Percentiles rank a stretch among this genome's conserved stretches.
Evolutionary conservation across 2,888 invertebrate species (phyloP).

Genomic region (Andrena flavipes): DNA sequence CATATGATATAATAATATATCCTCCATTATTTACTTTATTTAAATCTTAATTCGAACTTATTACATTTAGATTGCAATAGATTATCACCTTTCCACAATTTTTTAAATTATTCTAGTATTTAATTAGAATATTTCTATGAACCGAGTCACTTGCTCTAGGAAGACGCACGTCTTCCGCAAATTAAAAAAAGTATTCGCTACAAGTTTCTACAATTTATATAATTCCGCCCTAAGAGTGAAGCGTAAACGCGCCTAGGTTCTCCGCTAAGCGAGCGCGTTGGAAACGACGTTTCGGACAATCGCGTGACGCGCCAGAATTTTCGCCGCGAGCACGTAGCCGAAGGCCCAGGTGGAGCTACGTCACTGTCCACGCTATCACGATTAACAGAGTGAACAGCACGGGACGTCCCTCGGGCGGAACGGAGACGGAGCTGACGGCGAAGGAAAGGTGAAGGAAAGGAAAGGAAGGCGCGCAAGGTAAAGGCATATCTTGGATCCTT

Average conservation of each 20-base stretch:
- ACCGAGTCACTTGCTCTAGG: too few relatives aligned
- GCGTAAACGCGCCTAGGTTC: too few relatives aligned
- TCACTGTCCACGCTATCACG: conserved; percentile 75
- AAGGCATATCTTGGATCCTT: conserved; percentile 79
- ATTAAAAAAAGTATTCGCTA: too few relatives aligned
- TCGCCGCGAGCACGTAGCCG: conserved; percentile 1
- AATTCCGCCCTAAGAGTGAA: too few relatives aligned
- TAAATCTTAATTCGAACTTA: not conserved
- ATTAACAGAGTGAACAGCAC: conserved; percentile 74
- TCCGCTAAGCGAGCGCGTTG: not conserved
- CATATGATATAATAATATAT: not conserved
- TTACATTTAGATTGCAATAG: too few relatives aligned
- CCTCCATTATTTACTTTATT: not conserved
- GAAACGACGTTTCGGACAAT: conserved; percentile 27
- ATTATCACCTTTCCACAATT: too few relatives aligned
- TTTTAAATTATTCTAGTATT: too few relatives aligned
- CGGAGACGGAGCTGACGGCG: conserved; percentile 62
- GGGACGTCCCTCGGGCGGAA: conserved; percentile 56
- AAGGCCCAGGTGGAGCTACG: conserved; percentile 54
- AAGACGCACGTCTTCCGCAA: too few relatives aligned
- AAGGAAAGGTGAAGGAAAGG: conserved; percentile 72
- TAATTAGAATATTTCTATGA: too few relatives aligned
- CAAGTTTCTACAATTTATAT: too few relatives aligned
- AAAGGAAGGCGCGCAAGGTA: conserved; percentile 76
- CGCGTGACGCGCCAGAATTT: conserved; percentile 54